Conservation (phyloP, 1,140 invertebrate species). For the Anastrepha obliqua region DNA sequence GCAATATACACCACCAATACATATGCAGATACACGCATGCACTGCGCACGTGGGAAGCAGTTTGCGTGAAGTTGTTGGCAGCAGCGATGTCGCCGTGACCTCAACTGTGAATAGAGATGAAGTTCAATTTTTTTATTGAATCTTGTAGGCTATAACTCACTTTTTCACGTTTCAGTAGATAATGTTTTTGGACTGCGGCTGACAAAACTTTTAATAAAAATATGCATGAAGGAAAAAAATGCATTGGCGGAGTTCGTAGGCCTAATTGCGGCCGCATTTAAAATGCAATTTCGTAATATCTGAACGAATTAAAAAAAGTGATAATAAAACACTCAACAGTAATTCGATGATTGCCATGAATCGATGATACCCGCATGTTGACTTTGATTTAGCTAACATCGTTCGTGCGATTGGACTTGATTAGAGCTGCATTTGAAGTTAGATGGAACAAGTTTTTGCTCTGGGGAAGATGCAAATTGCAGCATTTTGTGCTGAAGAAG, state of each 20-base stretch:
- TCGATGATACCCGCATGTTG: neutral
- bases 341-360: neutral
- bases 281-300: neutral
- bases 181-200: too few relatives aligned
- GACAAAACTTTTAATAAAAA: too few relatives aligned
- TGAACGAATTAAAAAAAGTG: neutral
- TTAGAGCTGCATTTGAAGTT: neutral
- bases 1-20: too few relatives aligned
- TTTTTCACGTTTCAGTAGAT: too few relatives aligned
- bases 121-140: too few relatives aligned
- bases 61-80: too few relatives aligned
- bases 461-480: neutral
- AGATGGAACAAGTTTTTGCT: slow-evolving; percentile 24
- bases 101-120: too few relatives aligned
- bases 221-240: neutral
- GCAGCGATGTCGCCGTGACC: too few relatives aligned
- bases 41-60: too few relatives aligned
- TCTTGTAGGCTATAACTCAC: too few relatives aligned
- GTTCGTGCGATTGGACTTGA: neutral
- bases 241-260: neutral
- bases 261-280: neutral
- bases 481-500: neutral
- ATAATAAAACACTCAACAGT: neutral
- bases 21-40: too few relatives aligned
- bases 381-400: neutral